A percentile compares a stretch with the other conserved stretches of the same genome.
These are phyloP conservation scores for Staurois parvus DNA, from an alignment of 2,797 vertebrate species.

Conservation along the genomic window DNA sequence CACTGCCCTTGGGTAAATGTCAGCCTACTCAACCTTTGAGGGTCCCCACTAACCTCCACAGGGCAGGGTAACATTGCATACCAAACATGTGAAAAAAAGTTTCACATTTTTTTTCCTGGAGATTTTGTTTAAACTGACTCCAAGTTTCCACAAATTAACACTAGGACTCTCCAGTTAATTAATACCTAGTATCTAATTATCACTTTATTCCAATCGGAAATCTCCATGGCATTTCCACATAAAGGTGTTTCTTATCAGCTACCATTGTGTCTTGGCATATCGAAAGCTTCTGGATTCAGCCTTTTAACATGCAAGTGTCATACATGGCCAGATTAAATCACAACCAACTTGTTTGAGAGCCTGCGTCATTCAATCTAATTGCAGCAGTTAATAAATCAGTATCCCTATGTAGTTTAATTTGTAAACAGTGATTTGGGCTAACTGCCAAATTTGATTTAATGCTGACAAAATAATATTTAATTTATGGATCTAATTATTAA, in stretches of 20 bases:
- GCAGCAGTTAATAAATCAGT: slow-evolving; percentile 42
- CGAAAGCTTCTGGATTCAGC: slow-evolving; percentile 7
- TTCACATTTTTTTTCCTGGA: too few relatives aligned
- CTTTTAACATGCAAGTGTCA: slow-evolving; percentile 40
- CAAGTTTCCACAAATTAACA: slow-evolving; percentile 5
- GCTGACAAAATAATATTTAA: slow-evolving; percentile 62
- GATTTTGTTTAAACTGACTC: neutral
- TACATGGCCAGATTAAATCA: slow-evolving; percentile 33
- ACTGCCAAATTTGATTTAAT: slow-evolving; percentile 59
- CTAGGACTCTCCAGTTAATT: slow-evolving; percentile 16
- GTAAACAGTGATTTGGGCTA: slow-evolving; percentile 39
- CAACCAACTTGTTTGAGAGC: slow-evolving; percentile 1
- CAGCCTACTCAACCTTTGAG: too few relatives aligned
- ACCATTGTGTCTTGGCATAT: neutral
- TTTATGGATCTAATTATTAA: slow-evolving; percentile 63
- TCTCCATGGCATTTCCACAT: slow-evolving; percentile 6
- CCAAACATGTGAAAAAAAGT: too few relatives aligned
- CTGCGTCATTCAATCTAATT: slow-evolving; percentile 26
- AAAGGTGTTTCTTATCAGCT: slow-evolving; percentile 16
- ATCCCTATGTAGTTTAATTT: slow-evolving; percentile 45
- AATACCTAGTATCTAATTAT: slow-evolving; percentile 38
- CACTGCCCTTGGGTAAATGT: too few relatives aligned
- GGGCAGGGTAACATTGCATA: too few relatives aligned
- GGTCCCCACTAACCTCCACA: too few relatives aligned
- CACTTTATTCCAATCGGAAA: slow-evolving; percentile 28